A percentile compares a stretch with the other conserved stretches of the same genome.
phyloP scores from a whole-genome alignment of 2,888 invertebrate genomes.

The Leptinotarsa tumamoca region DNA sequence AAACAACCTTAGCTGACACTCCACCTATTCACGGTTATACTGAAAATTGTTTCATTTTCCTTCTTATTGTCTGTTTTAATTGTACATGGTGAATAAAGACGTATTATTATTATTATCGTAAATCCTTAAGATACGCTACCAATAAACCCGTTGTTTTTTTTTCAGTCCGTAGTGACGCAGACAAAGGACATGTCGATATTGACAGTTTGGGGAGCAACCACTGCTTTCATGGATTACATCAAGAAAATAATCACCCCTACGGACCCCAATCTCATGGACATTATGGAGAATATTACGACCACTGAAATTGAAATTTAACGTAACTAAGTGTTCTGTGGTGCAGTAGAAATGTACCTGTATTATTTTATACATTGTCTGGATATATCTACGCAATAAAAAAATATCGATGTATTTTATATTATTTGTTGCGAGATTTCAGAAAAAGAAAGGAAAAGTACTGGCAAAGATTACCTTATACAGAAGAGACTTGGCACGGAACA shows the following conservation, averaged over 20 bases:
- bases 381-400: slow-evolving; percentile 1
- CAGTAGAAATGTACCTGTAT: slow-evolving; percentile 1
- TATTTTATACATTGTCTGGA: neutral
- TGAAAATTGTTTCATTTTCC: no score
- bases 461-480: no score
- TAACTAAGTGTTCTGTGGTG: neutral
- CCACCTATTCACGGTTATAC: no score
- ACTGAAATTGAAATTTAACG: neutral
- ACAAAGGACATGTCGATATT: slow-evolving; percentile 5
- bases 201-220: slow-evolving; percentile 17
- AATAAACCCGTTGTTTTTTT: neutral
- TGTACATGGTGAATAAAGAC: no score
- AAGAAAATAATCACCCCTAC: slow-evolving; percentile 14
- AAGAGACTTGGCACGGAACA: no score
- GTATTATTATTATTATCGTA: no score
- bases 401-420: neutral
- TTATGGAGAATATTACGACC: slow-evolving; percentile 23
- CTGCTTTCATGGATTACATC: slow-evolving; percentile 24
- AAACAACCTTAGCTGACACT: no score
- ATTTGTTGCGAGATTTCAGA: no score
- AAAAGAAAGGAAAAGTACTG: no score
- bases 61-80: no score
- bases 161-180: slow-evolving; percentile 10
- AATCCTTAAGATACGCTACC: neutral
- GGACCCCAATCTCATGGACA: slow-evolving; percentile 20